phyloP scores from a whole-genome alignment of 2,797 vertebrate species.

The Pseudopleuronectes americanus region DNA sequence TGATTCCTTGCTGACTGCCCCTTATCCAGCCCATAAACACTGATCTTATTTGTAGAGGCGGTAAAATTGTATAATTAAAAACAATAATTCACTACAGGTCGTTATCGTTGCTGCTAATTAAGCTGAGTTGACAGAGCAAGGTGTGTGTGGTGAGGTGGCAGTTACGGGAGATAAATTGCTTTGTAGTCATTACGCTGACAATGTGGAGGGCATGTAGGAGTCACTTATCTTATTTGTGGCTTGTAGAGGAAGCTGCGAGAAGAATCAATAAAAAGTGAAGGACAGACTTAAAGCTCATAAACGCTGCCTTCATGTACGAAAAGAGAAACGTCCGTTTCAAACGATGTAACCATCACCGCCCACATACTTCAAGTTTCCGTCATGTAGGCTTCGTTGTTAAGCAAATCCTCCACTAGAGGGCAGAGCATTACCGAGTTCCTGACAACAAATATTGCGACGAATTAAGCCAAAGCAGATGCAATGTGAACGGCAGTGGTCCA shows the following conservation, averaged over 20 bases:
- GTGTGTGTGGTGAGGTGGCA: slow-evolving; percentile 50
- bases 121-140: slow-evolving; percentile 69
- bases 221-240: slow-evolving; percentile 52
- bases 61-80: slow-evolving; percentile 82
- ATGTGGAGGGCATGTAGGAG: slow-evolving; percentile 51
- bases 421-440: too few species aligned
- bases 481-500: too few species aligned
- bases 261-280: slow-evolving; percentile 39
- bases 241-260: slow-evolving; percentile 23
- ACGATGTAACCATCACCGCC: too few species aligned
- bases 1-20: slow-evolving; percentile 64
- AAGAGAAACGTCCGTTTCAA: too few species aligned
- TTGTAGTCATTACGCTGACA: slow-evolving; percentile 57
- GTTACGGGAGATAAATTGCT: slow-evolving; percentile 50
- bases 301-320: too few species aligned
- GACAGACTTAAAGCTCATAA: slow-evolving; percentile 2
- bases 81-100: slow-evolving; percentile 79
- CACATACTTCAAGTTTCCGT: too few species aligned
- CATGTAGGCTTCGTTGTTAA: too few species aligned
- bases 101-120: slow-evolving; percentile 77
- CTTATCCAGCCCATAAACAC: slow-evolving; percentile 73
- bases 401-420: too few species aligned
- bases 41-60: slow-evolving; percentile 78
- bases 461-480: too few species aligned
- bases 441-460: too few species aligned